These are phyloP conservation scores for Apaloderma vittatum DNA, from an alignment of 2,113 vertebrate genomes.

Conservation along the genomic window DNA sequence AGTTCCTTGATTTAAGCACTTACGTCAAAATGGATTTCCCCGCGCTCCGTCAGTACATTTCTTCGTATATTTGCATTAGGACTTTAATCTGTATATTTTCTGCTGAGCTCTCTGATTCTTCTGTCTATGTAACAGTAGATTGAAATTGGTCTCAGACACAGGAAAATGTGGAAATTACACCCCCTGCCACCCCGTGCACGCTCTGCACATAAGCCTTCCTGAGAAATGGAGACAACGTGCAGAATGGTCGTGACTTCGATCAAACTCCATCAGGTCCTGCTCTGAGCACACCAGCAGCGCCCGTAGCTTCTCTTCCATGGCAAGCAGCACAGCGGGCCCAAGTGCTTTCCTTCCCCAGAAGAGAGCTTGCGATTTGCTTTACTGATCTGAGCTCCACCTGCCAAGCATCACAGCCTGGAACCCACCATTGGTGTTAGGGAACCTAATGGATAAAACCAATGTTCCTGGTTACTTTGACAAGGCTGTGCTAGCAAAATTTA, in stretches of 20 bases:
- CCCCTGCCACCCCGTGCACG: background rate
- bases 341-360: background rate
- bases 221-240: background rate
- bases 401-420: background rate
- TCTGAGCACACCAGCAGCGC: background rate
- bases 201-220: background rate
- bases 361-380: background rate
- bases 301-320: background rate
- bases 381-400: background rate
- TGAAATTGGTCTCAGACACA: background rate
- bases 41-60: background rate
- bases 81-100: background rate
- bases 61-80: background rate
- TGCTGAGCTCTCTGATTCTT: background rate
- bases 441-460: background rate
- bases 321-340: background rate
- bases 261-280: background rate
- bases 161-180: background rate
- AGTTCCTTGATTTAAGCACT: background rate
- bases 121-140: background rate
- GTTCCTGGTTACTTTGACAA: fast-evolving
- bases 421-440: background rate
- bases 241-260: background rate
- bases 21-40: background rate
- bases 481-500: background rate